Evolutionary conservation across 1,140 invertebrate species (phyloP), one percentile per base, ranked within the genome.

Genomic region (Bradysia coprophila): DNA sequence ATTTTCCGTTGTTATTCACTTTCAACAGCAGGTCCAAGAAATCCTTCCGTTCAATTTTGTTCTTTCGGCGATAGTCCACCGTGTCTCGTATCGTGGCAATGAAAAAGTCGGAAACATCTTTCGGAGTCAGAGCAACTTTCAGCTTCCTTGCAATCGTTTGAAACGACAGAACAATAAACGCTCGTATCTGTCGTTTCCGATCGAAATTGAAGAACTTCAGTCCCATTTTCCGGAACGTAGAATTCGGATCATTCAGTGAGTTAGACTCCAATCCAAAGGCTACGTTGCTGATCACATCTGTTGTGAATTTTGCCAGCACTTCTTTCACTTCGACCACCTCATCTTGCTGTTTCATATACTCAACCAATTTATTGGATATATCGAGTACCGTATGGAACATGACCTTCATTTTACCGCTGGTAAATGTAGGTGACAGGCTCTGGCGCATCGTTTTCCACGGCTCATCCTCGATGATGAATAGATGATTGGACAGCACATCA

Each of bases 371-470:
- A 6, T 6, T 9, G 6, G 6, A 9, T 11, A 6, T 6, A 15
- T 37, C 15, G 13, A 37, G 18, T 8, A 37, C 6, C 6, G 18
- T 37, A 11, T 9, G 15, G 15, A 37, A 67, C 65, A 75, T 75
- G 18, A 61, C 59, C 52, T 65, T 71, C 43, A 78, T 63, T 56
- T 75, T 75, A 3, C 63, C 56, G 2, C 65, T 56, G 1, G 71
- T 69, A 51, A 76, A 78, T 5, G 69, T 62, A 3, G 73, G 72
- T 10, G 66, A 68, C 31, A 75, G 51, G 38, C 73, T 72, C 16
- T 59, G 53, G 21, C 75, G 54, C 4, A 73, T 44, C 3, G 64
- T 52, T 50, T 66, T 69, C 75, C 75, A 77, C 28, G 53, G 50
- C 21, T 64, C 59, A 4, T 62, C 65, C 6, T 55, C 51, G 0